Evolutionary conservation across 2,113 vertebrate species (phyloP), one percentile per base, ranked within the genome.

Genomic region (Dicaeum eximium): DNA sequence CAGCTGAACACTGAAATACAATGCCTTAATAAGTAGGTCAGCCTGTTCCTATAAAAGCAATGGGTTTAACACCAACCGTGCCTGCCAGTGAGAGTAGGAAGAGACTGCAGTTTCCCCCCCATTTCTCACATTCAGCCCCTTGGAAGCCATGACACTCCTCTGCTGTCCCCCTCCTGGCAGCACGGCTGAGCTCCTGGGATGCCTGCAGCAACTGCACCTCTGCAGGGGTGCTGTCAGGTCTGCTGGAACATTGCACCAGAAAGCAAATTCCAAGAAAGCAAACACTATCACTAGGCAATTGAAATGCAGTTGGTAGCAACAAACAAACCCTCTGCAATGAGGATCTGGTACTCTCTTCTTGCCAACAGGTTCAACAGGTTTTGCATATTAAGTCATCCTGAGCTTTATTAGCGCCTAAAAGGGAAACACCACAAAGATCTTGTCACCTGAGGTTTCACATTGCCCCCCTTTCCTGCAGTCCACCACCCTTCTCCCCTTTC

Each of bases 271-370:
- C 92, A 85, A 87, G 94, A 92, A 97, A 95, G 96, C 91, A 97
- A 97, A 96, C 75, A 94, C 78, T 75, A 96, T 96, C 95, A 64
- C 96, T 96, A 97, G 95, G 95, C 92, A 96, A 96, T 93, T 87
- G 91, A 96, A 95, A 95, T 66, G 77, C 77, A 89, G 92, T 91
- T 77, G 86, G 86, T 92, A 92, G 92, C 95, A 97, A 97, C 86
- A 94, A 94, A 94, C 85, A 94, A 93, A 96, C 47, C 20, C 4
- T 40, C 48, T 72, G 82, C 77, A 85, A 44, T 2, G 18, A 84
- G 83, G 67, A 95, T 88, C 73, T 28, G 56, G 65, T 67, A 48
- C 71, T 89, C 67, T 69, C 45, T 13, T 92, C 88, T 82, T 73
- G 77, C 91, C 84, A 96, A 94, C 96, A 94, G 93, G 95, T 94